Base-by-base conservation (phyloP, 2,113 vertebrate genomes). In the Leuciscus idus region DNA sequence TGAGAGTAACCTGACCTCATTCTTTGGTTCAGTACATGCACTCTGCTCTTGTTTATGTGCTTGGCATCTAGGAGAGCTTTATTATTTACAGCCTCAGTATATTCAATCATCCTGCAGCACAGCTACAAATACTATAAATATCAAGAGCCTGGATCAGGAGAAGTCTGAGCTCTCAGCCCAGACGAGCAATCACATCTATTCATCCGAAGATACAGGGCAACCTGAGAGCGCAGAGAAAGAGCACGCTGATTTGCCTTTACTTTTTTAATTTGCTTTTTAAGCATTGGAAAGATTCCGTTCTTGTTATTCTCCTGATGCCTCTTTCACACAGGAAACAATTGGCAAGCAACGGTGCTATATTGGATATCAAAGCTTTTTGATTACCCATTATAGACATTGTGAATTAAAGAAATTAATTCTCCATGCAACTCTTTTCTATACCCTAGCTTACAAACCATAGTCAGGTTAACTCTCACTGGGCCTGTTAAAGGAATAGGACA, bases 31-130 rank as follows among this genome's bases (percentile, higher is more conserved):
- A 70, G 81, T 36, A 64, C 81, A 70, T 70, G 81, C 43, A 30
- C 72, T 76, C 81, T 82, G 46, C 81, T 82, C 81, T 82, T 82
- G 81, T 82, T 82, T 82, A 50, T 82, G 81, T 81, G 64, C 23
- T 72, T 74, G 77, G 36, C 36, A 81, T 57, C 77, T 57, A 81
- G 43, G 36, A 68, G 70, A 87, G 84, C 86, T 88, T 87, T 75
- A 85, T 79, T 91, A 87, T 88, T 89, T 76, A 86, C 82, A 82
- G 81, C 89, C 79, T 75, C 26, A 83, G 28, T 82, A 80, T 74
- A 83, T 86, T 84, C 85, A 88, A 88, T 89, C 89, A 84, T 90
- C 75, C 64, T 85, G 62, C 84, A 86, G 84, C 82, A 82, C 50
- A 77, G 85, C 84, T 83, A 84, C 87, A 68, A 55, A 88, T 80